A percentile compares a stretch with the other conserved stretches of the same genome.
Conservation (phyloP, 2,888 invertebrate species). For the Crocallis elinguaria region DNA sequence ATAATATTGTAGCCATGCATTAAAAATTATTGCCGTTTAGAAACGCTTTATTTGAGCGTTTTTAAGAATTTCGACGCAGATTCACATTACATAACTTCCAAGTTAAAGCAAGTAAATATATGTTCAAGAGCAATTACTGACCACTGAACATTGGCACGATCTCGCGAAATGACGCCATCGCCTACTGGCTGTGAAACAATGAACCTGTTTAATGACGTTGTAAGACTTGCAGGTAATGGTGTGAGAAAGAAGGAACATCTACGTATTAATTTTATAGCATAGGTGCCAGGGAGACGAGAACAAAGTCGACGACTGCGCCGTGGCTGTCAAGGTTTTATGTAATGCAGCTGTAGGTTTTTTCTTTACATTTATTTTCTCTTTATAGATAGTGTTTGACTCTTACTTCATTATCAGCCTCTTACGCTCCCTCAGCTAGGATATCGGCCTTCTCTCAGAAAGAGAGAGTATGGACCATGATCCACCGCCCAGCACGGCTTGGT, state of each 20-base stretch:
- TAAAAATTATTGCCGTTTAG: too few species aligned
- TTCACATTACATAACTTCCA: not conserved
- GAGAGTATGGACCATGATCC: too few species aligned
- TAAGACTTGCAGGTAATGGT: conserved; percentile 31
- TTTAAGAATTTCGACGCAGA: too few species aligned
- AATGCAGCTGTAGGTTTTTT: not conserved
- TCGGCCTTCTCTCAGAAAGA: too few species aligned
- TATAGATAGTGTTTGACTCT: too few species aligned
- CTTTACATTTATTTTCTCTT: not conserved
- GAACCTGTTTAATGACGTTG: conserved; percentile 39
- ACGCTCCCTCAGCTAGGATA: too few species aligned
- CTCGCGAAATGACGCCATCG: conserved; percentile 43
- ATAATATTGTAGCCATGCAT: too few species aligned
- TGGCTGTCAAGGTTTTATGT: not conserved
- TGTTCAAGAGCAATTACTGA: conserved; percentile 30
- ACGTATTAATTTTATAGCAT: conserved; percentile 34
- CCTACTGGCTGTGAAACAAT: conserved; percentile 44
- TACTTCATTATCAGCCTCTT: too few species aligned
- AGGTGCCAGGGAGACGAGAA: conserved; percentile 13
- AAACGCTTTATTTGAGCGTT: too few species aligned
- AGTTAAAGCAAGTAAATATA: conserved; percentile 6
- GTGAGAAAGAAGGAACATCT: conserved; percentile 29
- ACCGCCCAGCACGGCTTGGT: too few species aligned
- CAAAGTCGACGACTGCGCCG: not conserved
- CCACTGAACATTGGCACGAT: conserved; percentile 21